phyloP scores from a whole-genome alignment of 1,140 invertebrate genomes.

The Drosophila sucinea region DNA sequence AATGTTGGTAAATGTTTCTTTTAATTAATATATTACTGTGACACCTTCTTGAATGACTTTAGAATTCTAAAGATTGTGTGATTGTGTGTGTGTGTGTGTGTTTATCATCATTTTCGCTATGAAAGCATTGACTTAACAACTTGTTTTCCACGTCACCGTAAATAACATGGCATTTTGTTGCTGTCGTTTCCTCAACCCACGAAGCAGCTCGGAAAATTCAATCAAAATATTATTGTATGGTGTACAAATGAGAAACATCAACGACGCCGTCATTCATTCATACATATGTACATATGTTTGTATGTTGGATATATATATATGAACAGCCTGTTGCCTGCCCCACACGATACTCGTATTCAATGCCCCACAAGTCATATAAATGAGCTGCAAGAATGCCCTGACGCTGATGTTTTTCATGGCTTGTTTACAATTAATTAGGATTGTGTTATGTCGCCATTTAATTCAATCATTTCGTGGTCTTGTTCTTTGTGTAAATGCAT shows the following conservation, averaged over 20 bases:
- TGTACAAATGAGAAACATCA: slow-evolving; percentile 69
- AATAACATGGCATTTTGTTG: slow-evolving; percentile 71
- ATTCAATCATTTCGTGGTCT: slow-evolving; percentile 62
- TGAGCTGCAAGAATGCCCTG: slow-evolving; percentile 42
- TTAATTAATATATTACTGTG: too few relatives aligned
- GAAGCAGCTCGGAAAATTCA: slow-evolving; percentile 54
- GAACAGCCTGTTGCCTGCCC: neutral
- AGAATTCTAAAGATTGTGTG: too few relatives aligned
- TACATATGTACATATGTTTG: neutral
- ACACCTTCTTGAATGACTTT: too few relatives aligned
- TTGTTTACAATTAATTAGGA: slow-evolving; percentile 80
- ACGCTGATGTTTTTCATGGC: slow-evolving; percentile 63
- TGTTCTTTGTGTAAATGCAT: slow-evolving; percentile 17
- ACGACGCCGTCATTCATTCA: slow-evolving; percentile 57
- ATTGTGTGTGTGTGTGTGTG: too few relatives aligned
- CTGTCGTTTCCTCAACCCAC: neutral
- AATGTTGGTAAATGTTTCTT: too few relatives aligned
- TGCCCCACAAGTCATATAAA: slow-evolving; percentile 39
- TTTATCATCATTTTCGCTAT: neutral
- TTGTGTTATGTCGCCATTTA: slow-evolving; percentile 71
- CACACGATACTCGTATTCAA: slow-evolving; percentile 12
- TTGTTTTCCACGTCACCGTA: slow-evolving; percentile 68
- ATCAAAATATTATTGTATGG: slow-evolving; percentile 78
- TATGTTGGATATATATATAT: slow-evolving; percentile 26
- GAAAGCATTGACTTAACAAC: slow-evolving; percentile 56